Evolutionary conservation across 2,113 vertebrate species (phyloP).

Genomic region (Psophia crepitans): DNA sequence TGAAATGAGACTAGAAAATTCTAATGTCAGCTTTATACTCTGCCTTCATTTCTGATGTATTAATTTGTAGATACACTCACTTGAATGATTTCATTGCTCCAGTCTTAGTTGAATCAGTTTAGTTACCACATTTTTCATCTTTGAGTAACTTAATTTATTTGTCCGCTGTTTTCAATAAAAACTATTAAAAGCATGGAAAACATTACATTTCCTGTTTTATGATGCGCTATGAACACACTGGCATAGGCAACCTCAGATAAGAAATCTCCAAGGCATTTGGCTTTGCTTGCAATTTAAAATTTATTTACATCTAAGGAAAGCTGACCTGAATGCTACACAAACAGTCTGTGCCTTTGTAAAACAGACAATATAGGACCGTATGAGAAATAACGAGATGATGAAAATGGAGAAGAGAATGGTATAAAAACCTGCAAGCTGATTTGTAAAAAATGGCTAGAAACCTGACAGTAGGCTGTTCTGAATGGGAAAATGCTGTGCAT

Average conservation of each 20-base stretch:
- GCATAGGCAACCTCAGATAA: background rate
- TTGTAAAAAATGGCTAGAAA: background rate
- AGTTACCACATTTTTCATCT: background rate
- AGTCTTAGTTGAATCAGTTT: background rate
- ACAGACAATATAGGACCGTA: background rate
- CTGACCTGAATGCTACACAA: background rate
- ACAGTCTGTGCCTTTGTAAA: background rate
- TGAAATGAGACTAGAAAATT: background rate
- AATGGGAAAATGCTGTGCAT: background rate
- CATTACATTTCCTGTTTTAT: background rate
- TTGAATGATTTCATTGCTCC: background rate
- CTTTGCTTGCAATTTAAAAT: background rate
- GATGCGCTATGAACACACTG: background rate
- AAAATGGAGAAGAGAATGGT: background rate
- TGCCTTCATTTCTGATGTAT: background rate
- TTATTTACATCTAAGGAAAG: background rate
- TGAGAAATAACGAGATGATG: background rate
- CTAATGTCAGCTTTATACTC: background rate
- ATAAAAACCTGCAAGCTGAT: background rate
- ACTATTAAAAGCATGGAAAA: background rate
- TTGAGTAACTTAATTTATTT: background rate
- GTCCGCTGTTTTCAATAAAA: background rate
- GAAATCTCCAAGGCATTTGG: background rate
- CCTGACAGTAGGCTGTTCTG: background rate
- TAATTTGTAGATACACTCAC: background rate